Evolutionary conservation across 2,888 invertebrate species (phyloP), one percentile per base, ranked within the genome.

Genomic region (Auanema sp.): DNA sequence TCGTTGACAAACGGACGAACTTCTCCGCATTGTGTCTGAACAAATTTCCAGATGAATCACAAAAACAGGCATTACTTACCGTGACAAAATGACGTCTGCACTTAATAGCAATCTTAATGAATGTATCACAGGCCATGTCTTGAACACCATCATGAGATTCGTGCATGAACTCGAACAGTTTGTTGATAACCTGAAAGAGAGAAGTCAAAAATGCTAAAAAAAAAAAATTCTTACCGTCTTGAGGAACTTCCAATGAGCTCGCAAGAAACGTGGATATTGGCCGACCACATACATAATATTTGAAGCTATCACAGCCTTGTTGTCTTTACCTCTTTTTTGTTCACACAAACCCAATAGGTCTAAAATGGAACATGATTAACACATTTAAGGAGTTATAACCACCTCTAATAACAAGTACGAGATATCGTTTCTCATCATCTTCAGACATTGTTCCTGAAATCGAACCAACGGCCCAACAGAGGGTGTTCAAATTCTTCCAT

Each of bases 41-140:
- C 68, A 43, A 14, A 24, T 8, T 41, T n/a, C 8, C 11, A 24
- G 14, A 14, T 23, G 18, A 14, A 52, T 5, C 18, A 16, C 50
- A 23, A 25, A 25, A 16, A 49, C 24, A 6, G 4, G 3, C 52
- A 25, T n/a, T n/a, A 71, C 77, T 65, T 68, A 85, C 84, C 76
- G 87, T 93, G 21, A 97, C 95, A 87, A 99, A 99, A 87, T 98
- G 97, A 79, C 96, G 89, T 71, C 94, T 89, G 87, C 98, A 99
- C 86, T 98, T 99, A 80, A 94, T 89, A 40, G 98, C 94, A 83
- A 99, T 99, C 87, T 99, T 99, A 78, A 99, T 98, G 85, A 99
- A 99, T 47, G 98, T 99, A 87, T 99, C 98, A 88, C 98, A 99
- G 66, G 98, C 98, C 98, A 99, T 99, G 84, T 98, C 98, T 63